These are phyloP conservation scores for Onychomys leucogaster DNA, from an alignment of 2,797 vertebrate genomes.

Conservation along the genomic window DNA sequence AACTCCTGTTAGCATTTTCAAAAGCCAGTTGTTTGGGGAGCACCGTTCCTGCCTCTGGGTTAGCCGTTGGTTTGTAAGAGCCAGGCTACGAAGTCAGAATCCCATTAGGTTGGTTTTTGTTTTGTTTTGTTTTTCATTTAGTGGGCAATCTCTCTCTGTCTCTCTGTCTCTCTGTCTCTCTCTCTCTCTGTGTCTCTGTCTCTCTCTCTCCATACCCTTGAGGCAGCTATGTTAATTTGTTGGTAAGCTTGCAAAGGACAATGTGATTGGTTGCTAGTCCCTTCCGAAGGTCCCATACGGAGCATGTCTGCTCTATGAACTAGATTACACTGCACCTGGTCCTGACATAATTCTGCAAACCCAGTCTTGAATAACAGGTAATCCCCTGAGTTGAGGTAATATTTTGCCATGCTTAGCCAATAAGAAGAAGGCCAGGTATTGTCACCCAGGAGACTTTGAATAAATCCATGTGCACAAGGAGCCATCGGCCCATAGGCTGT, in stretches of 20 bases:
- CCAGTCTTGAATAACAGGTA: background rate
- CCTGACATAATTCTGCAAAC: background rate
- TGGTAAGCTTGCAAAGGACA: background rate
- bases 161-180: background rate
- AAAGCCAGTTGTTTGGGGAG: background rate
- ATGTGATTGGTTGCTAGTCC: background rate
- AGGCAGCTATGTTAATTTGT: background rate
- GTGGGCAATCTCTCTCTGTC: background rate
- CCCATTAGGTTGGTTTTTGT: background rate
- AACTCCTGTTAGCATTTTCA: background rate
- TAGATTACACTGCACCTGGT: background rate
- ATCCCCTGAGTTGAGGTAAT: background rate
- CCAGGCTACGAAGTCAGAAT: background rate
- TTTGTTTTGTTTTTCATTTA: background rate
- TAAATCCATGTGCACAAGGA: background rate
- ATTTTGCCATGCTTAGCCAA: background rate
- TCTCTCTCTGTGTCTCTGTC: no score
- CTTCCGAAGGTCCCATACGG: no score
- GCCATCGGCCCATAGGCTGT: background rate
- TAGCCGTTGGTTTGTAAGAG: background rate
- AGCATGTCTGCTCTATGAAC: background rate
- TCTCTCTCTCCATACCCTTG: background rate
- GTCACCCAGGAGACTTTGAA: background rate
- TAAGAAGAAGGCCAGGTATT: background rate
- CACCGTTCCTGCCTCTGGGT: background rate